phyloP scores from a whole-genome alignment of 2,113 vertebrate genomes.

The Brachyhypopomus occidentalis region DNA sequence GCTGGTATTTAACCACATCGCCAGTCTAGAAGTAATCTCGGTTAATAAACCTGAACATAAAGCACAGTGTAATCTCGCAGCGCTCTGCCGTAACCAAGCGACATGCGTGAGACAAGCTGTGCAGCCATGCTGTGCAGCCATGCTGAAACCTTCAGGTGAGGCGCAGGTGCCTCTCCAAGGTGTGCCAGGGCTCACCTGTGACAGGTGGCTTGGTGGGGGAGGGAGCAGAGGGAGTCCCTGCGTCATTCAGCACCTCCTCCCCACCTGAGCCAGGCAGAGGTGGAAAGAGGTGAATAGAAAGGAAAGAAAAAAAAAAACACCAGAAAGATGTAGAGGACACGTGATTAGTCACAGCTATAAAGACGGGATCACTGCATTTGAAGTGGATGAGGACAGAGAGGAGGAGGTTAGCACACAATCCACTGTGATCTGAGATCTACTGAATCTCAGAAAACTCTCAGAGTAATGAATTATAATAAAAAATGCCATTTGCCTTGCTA shows the following conservation, averaged over 20 bases:
- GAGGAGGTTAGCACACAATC: not conserved
- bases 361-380: not conserved
- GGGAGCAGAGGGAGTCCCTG: slow-evolving; percentile 66
- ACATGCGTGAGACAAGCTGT: not conserved
- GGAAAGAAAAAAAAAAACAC: slow-evolving; percentile 7
- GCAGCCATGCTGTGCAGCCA: not conserved
- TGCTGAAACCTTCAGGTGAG: not conserved
- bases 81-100: not conserved
- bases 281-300: not conserved
- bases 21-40: no score
- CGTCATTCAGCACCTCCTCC: slow-evolving; percentile 75
- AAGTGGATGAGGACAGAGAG: not conserved
- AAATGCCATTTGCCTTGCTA: no score
- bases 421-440: not conserved
- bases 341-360: slow-evolving; percentile 20
- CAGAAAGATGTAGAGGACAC: not conserved
- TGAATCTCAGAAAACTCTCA: no score
- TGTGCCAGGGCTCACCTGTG: slow-evolving; percentile 72
- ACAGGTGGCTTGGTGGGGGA: slow-evolving; percentile 67
- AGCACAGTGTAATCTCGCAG: no score
- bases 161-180: not conserved
- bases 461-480: no score
- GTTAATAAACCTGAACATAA: no score
- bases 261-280: slow-evolving; percentile 61
- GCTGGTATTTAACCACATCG: no score